Base-by-base conservation (phyloP, 1,140 invertebrate species). In the Brachionus rotundiformis region DNA sequence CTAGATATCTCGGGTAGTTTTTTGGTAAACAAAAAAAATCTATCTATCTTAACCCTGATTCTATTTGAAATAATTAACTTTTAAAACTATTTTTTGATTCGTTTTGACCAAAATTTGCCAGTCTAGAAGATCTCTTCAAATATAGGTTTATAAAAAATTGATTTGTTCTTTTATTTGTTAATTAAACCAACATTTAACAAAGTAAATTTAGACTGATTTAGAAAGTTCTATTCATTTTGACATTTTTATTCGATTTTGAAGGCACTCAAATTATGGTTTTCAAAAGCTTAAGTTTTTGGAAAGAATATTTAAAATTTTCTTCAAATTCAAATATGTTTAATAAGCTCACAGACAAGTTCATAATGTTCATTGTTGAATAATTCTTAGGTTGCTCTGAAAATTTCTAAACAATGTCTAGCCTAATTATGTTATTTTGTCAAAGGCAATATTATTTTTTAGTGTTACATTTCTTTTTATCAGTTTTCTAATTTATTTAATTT, bases 121-220 rank as follows among this genome's bases (percentile, higher is more conserved):
- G 47, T 54, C 47, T 54, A 54, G 47, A 54, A 16, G 8, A 54
- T 54, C 47, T 23, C 47, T 54, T 54, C 47, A 54, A 54, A 54
- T 54, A 19, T 54, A 54, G 29, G 61, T 63, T 63, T 63, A n/a
- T 8, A 27, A 29, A 5, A 33, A 63, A 63, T 29, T 33, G 29
- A 63, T 63, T 63, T 63, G 61, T 63, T 63, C 61, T 63, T 33
- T 63, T 63, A 63, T 63, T 29, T 63, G 16, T 63, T 19, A 19
- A 54, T 54, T 54, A 19, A 19, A 54, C 0, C 47, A 54, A 54
- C n/a, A 54, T 16, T 54, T 54, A 41, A 41, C 10, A 8, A n/a
- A n/a, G n/a, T n/a, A 54, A 54, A 54, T 54, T 54, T 54, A 19
- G 47, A 16, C 47, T 54, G 47, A 54, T 54, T 54, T 23, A 19